Evolutionary conservation across 2,797 vertebrate species (phyloP).

Genomic region (Hippopotamyrus pictus): DNA sequence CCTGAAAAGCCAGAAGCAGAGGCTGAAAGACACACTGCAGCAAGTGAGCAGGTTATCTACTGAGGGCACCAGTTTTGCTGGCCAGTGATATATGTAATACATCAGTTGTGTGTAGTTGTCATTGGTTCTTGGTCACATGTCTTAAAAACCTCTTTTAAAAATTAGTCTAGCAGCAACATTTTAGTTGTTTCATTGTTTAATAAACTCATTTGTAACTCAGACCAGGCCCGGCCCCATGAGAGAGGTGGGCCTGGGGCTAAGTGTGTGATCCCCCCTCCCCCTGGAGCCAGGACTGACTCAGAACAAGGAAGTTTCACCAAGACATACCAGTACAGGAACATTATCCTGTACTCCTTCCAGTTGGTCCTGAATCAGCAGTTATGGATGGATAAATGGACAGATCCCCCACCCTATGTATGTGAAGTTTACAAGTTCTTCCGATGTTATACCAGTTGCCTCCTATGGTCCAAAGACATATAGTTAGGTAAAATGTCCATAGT

Average conservation of each 20-base stretch:
- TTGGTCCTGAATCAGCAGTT: neutral
- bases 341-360: neutral
- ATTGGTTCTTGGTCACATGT: neutral
- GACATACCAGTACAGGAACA: neutral
- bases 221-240: neutral
- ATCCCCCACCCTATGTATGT: neutral
- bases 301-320: neutral
- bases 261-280: neutral
- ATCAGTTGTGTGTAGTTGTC: neutral
- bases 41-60: neutral
- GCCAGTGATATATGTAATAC: neutral
- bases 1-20: neutral
- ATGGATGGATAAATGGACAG: neutral
- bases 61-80: neutral
- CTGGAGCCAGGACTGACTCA: neutral
- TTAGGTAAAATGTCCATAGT: neutral
- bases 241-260: neutral
- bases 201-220: neutral
- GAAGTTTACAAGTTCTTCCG: neutral
- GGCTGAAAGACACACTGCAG: neutral
- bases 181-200: neutral
- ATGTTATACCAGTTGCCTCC: neutral
- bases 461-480: neutral
- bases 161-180: neutral
- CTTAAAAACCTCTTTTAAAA: neutral